A percentile compares a stretch with the other conserved stretches of the same genome.
Evolutionary conservation across 2,113 vertebrate species (phyloP).

Genomic region (Aplodontia rufa): DNA sequence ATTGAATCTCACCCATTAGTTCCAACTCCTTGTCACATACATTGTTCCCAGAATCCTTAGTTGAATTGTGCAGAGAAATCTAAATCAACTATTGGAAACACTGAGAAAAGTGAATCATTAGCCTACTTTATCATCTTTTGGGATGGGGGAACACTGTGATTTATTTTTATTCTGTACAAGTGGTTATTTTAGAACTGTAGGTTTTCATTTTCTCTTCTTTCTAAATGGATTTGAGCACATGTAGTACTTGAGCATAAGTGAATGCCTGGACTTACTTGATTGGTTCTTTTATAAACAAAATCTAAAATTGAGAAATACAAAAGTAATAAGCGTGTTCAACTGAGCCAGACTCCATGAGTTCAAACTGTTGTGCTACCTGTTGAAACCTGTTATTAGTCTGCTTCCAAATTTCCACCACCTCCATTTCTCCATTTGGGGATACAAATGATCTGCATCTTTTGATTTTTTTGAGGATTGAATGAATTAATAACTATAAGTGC

Average conservation of each 20-base stretch:
- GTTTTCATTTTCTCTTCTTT: background rate
- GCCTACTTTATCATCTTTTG: background rate
- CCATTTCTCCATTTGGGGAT: background rate
- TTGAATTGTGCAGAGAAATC: conserved; percentile 60
- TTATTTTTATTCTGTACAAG: background rate
- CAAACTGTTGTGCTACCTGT: background rate
- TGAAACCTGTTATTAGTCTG: fast-evolving
- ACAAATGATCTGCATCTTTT: background rate
- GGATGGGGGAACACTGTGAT: background rate
- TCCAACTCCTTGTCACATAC: conserved; percentile 63
- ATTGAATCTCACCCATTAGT: conserved; percentile 61
- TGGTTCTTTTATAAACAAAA: background rate
- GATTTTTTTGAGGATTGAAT: background rate
- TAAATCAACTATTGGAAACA: conserved; percentile 55
- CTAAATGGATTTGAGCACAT: background rate
- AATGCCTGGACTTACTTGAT: background rate
- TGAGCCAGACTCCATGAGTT: background rate
- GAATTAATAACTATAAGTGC: background rate
- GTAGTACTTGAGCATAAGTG: background rate
- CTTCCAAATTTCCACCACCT: background rate
- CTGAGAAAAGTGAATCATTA: conserved; percentile 45
- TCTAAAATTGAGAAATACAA: background rate
- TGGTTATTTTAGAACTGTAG: background rate
- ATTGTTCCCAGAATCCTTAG: conserved; percentile 55
- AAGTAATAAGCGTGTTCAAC: background rate